Evolutionary conservation across 30 jellyfish, hydroid and myxozoan genomes (phyloP).

Genomic region (Haliclystus octoradiatus): DNA sequence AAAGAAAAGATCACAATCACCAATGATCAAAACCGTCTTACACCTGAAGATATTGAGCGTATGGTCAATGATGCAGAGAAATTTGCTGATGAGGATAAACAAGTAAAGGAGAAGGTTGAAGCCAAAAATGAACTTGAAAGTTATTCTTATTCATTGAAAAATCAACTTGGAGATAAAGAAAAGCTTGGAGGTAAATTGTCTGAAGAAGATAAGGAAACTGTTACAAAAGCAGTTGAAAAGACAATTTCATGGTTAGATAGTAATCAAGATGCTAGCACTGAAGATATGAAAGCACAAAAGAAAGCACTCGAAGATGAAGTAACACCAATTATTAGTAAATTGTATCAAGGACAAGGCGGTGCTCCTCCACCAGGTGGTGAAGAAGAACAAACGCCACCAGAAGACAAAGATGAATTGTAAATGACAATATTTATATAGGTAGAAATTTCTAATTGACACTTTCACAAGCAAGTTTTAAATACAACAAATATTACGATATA

Average conservation of each 20-base stretch:
- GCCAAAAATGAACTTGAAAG: constrained; percentile 89
- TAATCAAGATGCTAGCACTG: constrained; percentile 82
- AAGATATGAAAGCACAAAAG: constrained; percentile 90
- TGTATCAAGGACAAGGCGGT: constrained; percentile 89
- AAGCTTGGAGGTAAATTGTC: constrained; percentile 88
- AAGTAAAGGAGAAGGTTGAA: constrained; percentile 91
- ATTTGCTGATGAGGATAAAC: constrained; percentile 98
- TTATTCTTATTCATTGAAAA: constrained; percentile 87
- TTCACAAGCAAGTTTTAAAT: too few species aligned
- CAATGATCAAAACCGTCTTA: constrained; percentile 92
- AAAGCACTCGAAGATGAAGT: constrained; percentile 86
- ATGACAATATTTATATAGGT: not conserved
- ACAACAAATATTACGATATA: too few species aligned
- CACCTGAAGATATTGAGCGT: constrained; percentile 99
- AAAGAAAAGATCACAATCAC: constrained; percentile 97
- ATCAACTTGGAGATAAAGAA: constrained; percentile 87
- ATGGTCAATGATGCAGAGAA: constrained; percentile 99
- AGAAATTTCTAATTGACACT: not conserved
- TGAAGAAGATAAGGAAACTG: constrained; percentile 88
- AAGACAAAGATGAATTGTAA: constrained; percentile 94
- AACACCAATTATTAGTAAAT: constrained; percentile 92
- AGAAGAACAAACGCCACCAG: constrained; percentile 60
- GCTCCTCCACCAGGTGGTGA: constrained; percentile 42
- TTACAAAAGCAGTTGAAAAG: constrained; percentile 85
- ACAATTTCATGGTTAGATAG: constrained; percentile 92